Percentiles rank a stretch among this genome's conserved stretches.
Conservation (phyloP, 2,797 vertebrate genomes). For the Sebastes miniatus region DNA sequence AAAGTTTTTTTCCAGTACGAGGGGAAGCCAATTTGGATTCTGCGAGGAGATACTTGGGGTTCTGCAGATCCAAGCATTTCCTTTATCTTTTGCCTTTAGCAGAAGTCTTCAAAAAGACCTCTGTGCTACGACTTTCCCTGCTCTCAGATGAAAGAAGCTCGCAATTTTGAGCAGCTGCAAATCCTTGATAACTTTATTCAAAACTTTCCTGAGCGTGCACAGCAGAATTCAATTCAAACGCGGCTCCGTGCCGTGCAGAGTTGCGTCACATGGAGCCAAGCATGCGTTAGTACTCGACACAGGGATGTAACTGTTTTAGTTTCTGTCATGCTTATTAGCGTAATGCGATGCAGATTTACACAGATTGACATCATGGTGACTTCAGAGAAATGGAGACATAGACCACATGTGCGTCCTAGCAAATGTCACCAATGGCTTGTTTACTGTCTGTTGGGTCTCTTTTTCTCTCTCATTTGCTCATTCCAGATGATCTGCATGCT, state of each 20-base stretch:
- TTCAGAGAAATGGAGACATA: neutral
- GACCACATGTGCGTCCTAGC: conserved; percentile 30
- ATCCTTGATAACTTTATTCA: conserved; percentile 46
- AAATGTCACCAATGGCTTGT: conserved; percentile 40
- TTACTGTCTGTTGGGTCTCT: conserved; percentile 25
- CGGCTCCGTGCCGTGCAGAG: neutral
- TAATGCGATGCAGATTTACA: conserved; percentile 6
- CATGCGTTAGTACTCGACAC: neutral
- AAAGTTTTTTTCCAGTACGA: conserved; percentile 3
- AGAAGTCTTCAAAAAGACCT: conserved; percentile 60
- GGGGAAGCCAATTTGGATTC: conserved; percentile 72
- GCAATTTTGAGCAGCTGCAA: conserved; percentile 38
- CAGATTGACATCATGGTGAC: conserved; percentile 33
- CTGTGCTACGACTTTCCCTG: conserved; percentile 36
- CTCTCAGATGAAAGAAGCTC: conserved; percentile 57
- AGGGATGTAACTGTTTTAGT: neutral
- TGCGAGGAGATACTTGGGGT: conserved; percentile 58
- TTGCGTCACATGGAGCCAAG: conserved; percentile 21
- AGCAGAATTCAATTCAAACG: conserved; percentile 11
- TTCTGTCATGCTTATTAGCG: neutral
- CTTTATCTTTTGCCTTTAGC: conserved; percentile 75
- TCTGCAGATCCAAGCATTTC: conserved; percentile 76
- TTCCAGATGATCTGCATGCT: neutral
- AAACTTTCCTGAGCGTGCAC: conserved; percentile 24
- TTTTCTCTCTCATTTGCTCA: neutral